phyloP scores from a whole-genome alignment of 1,140 invertebrate genomes.

The Drosophila pallidifrons region DNA sequence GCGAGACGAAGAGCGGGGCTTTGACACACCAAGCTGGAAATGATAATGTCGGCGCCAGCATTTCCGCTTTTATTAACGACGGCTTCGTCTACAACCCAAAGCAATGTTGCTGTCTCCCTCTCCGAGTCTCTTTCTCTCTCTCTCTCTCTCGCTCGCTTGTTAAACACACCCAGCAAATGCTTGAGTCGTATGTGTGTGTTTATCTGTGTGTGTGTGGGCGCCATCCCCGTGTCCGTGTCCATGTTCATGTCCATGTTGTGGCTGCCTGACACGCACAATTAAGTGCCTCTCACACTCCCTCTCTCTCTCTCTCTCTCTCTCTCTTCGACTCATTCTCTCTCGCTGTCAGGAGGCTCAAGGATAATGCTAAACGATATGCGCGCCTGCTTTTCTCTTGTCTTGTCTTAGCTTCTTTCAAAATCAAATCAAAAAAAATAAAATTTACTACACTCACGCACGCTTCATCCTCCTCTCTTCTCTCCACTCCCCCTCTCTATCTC shows the following conservation, averaged over 20 bases:
- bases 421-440: constrained; percentile 78
- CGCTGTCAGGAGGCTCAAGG: constrained; percentile 43
- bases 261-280: constrained; percentile 79
- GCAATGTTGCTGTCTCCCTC: neutral
- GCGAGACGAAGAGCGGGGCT: constrained; percentile 23
- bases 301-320: neutral
- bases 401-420: constrained; percentile 42
- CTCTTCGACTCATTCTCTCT: neutral
- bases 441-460: constrained; percentile 73
- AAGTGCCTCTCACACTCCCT: constrained; percentile 50
- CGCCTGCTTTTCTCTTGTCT: constrained; percentile 5
- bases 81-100: constrained; percentile 23
- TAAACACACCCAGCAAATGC: constrained; percentile 58
- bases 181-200: neutral
- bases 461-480: neutral
- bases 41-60: constrained; percentile 82
- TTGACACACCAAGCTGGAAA: constrained; percentile 51
- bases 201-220: constrained; percentile 44
- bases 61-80: constrained; percentile 78
- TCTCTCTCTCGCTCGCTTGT: neutral
- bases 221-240: constrained; percentile 32
- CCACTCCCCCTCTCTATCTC: neutral
- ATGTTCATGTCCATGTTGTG: constrained; percentile 58
- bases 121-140: neutral
- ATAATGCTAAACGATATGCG: constrained; percentile 44